Percentiles rank a stretch among this genome's conserved stretches.
These are phyloP conservation scores for Pantala flavescens DNA, from an alignment of 1,140 invertebrate species.

Conservation along the genomic window DNA sequence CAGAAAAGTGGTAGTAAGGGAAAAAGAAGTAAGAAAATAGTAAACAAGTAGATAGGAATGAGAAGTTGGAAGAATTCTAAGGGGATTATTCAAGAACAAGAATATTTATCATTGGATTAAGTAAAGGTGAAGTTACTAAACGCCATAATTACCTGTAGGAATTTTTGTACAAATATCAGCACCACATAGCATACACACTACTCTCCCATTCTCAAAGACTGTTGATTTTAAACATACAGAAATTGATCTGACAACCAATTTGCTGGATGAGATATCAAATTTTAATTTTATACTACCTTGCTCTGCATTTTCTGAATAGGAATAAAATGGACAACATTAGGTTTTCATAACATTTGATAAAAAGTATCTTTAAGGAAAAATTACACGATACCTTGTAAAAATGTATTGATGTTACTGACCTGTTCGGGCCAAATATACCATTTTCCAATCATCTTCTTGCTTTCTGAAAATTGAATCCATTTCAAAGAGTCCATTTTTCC, in stretches of 20 bases:
- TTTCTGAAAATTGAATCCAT: conserved; percentile 64
- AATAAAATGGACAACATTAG: not conserved
- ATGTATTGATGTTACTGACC: conserved; percentile 13
- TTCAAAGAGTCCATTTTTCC: conserved; percentile 51
- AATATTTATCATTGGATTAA: no score
- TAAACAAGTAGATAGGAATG: no score
- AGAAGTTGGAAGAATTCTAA: no score
- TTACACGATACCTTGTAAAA: no score
- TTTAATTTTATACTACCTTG: not conserved
- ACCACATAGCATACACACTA: not conserved
- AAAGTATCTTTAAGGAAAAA: no score
- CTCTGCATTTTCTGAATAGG: not conserved
- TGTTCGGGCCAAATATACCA: conserved; percentile 67
- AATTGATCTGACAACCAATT: not conserved
- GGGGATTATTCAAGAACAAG: no score
- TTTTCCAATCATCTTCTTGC: conserved; percentile 85
- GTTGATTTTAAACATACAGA: not conserved
- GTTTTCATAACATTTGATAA: no score
- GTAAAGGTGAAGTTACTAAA: no score
- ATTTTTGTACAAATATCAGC: not conserved
- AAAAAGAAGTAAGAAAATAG: no score
- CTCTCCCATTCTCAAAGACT: not conserved
- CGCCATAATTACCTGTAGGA: not conserved
- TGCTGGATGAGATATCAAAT: not conserved
- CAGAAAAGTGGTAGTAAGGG: no score